These are phyloP conservation scores for Isoperla grammatica DNA, from an alignment of 2,888 invertebrate species.

Conservation along the genomic window DNA sequence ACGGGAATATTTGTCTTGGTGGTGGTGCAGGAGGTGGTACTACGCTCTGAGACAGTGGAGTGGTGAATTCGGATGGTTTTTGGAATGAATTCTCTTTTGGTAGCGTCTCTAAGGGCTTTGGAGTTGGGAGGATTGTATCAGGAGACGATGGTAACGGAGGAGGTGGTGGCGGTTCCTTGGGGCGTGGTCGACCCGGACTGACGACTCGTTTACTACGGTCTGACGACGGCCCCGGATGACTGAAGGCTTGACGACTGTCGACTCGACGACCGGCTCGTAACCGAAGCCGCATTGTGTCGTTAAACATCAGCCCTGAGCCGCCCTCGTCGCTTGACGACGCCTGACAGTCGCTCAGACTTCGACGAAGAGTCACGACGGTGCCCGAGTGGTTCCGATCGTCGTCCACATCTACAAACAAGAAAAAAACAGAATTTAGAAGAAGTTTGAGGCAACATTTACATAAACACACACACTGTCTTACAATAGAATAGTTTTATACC, in stretches of 20 bases:
- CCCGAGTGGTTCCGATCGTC: not conserved
- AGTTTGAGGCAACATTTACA: too few relatives aligned
- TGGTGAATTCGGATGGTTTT: constrained; percentile 24
- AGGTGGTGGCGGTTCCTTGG: constrained; percentile 48
- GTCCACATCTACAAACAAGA: too few relatives aligned
- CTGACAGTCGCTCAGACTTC: constrained; percentile 44
- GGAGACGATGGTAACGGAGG: constrained; percentile 39
- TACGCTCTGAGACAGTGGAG: too few relatives aligned
- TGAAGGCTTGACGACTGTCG: constrained; percentile 59
- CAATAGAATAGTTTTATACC: too few relatives aligned
- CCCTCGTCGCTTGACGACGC: constrained; percentile 36
- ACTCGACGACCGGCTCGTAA: constrained; percentile 46
- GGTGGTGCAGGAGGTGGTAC: constrained; percentile 34
- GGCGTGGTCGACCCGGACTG: constrained; percentile 38
- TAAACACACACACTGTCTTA: too few relatives aligned
- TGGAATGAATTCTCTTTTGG: too few relatives aligned
- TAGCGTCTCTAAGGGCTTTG: too few relatives aligned
- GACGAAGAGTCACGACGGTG: constrained; percentile 37
- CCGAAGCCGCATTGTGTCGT: constrained; percentile 80
- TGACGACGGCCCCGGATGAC: constrained; percentile 38
- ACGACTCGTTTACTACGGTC: constrained; percentile 26
- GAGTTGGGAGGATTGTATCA: too few relatives aligned
- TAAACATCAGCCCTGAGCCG: constrained; percentile 51
- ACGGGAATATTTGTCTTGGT: constrained; percentile 35
- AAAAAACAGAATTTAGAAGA: not conserved